Percentiles rank a stretch among this genome's conserved stretches.
phyloP scores from a whole-genome alignment of 2,113 vertebrate genomes.

The Ophiodon elongatus region DNA sequence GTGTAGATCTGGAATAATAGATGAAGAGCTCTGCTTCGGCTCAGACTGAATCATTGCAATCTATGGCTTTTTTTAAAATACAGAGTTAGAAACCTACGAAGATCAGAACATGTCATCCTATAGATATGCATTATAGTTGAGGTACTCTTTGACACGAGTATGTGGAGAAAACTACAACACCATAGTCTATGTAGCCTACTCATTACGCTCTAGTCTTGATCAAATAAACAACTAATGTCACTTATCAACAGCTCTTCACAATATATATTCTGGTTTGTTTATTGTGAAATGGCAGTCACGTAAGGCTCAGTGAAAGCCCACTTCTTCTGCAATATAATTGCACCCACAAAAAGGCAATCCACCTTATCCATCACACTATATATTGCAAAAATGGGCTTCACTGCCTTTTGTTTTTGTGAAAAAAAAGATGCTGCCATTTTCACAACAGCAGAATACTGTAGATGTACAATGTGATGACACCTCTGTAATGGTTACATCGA shows the following conservation, averaged over 20 bases:
- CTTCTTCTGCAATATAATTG: constrained; percentile 12
- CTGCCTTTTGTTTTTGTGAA: constrained; percentile 6
- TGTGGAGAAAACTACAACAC: not conserved
- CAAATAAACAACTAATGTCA: not conserved
- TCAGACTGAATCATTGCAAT: not conserved
- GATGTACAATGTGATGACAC: not conserved
- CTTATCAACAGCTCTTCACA: not conserved
- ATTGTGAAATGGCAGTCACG: constrained; percentile 14
- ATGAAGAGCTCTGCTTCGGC: not conserved
- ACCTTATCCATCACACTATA: not conserved
- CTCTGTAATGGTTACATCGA: not conserved
- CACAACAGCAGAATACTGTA: constrained; percentile 2
- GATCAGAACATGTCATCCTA: not conserved
- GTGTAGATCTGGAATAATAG: not conserved
- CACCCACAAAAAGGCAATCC: constrained; percentile 1
- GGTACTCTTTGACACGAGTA: not conserved
- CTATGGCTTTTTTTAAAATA: not conserved
- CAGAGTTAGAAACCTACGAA: not conserved
- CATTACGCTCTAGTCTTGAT: not conserved
- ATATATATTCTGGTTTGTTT: constrained; percentile 32
- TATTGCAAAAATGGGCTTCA: not conserved
- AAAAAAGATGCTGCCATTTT: constrained; percentile 12
- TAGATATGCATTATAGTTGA: not conserved
- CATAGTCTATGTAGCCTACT: not conserved
- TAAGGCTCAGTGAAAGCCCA: not conserved